These are phyloP conservation scores for Paramisgurnus dabryanus DNA, from an alignment of 2,113 vertebrate genomes.

Conservation along the genomic window DNA sequence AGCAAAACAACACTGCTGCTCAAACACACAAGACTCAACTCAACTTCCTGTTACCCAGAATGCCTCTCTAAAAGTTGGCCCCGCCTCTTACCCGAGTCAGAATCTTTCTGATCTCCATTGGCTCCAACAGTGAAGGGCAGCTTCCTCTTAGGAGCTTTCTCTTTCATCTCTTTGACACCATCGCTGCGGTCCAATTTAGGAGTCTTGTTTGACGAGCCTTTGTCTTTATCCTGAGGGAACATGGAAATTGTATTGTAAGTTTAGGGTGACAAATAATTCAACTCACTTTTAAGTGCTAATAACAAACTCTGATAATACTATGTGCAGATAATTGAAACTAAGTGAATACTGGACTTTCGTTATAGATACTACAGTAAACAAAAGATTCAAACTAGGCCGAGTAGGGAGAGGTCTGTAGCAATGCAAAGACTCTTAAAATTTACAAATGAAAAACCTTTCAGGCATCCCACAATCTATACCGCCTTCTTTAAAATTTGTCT, in stretches of 20 bases:
- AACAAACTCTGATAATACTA: neutral
- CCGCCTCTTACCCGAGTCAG: slow-evolving; percentile 86
- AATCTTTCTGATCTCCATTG: slow-evolving; percentile 99
- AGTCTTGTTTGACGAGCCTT: slow-evolving; percentile 98
- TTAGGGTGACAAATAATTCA: slow-evolving; percentile 4
- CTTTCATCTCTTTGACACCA: slow-evolving; percentile 98
- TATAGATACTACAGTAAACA: neutral
- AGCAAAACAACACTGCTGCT: slow-evolving; percentile 35
- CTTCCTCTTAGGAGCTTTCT: slow-evolving; percentile 94
- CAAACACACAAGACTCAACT: slow-evolving; percentile 35
- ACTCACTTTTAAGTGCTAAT: neutral
- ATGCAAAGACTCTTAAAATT: slow-evolving; percentile 6
- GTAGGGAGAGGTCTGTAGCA: neutral
- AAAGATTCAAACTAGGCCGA: neutral
- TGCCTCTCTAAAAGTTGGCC: neutral
- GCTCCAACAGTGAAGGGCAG: slow-evolving; percentile 96
- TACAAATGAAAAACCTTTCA: slow-evolving; percentile 19
- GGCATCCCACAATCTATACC: too few relatives aligned
- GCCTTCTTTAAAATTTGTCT: too few relatives aligned
- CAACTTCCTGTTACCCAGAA: slow-evolving; percentile 46
- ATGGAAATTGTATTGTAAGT: slow-evolving; percentile 1
- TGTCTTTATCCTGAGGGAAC: slow-evolving; percentile 90
- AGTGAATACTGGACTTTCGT: too few relatives aligned
- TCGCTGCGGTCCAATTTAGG: slow-evolving; percentile 96
- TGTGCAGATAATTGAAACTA: too few relatives aligned